Conservation (phyloP, 2,113 vertebrate genomes). For the Rhabdomys dilectus region DNA sequence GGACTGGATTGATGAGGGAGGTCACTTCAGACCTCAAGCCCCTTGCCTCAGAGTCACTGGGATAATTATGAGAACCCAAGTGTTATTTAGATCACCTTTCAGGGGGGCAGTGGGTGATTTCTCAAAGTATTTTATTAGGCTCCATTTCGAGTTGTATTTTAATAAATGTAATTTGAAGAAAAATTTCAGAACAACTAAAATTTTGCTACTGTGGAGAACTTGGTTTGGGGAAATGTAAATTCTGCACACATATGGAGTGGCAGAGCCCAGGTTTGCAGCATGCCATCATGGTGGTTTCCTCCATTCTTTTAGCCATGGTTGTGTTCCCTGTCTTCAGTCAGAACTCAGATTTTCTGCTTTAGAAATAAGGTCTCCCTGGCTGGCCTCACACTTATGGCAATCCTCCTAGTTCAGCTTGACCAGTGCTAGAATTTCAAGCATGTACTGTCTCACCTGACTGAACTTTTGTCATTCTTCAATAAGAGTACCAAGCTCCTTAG, state of each 20-base stretch:
- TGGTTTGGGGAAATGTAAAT: background rate
- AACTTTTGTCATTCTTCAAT: background rate
- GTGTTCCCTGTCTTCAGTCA: background rate
- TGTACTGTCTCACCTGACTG: background rate
- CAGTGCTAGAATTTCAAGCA: background rate
- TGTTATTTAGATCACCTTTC: conserved; percentile 48
- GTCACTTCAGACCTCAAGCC: conserved; percentile 36
- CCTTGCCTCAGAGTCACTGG: background rate
- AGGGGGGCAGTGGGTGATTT: background rate
- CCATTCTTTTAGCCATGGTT: background rate
- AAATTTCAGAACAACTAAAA: background rate
- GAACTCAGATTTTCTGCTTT: background rate
- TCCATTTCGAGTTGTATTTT: background rate
- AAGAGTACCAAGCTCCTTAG: background rate
- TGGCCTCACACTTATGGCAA: background rate
- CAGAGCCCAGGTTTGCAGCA: too few relatives aligned
- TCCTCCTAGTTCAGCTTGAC: background rate
- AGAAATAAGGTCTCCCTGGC: background rate
- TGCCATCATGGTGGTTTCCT: background rate
- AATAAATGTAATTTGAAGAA: background rate
- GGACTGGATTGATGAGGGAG: conserved; percentile 17
- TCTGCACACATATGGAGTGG: background rate
- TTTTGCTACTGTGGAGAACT: background rate
- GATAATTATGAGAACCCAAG: background rate
- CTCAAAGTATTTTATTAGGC: conserved; percentile 27